Percentiles rank a stretch among this genome's conserved stretches.
phyloP scores from a whole-genome alignment of 2,888 invertebrate genomes.

The Meliscaeva auricollis region DNA sequence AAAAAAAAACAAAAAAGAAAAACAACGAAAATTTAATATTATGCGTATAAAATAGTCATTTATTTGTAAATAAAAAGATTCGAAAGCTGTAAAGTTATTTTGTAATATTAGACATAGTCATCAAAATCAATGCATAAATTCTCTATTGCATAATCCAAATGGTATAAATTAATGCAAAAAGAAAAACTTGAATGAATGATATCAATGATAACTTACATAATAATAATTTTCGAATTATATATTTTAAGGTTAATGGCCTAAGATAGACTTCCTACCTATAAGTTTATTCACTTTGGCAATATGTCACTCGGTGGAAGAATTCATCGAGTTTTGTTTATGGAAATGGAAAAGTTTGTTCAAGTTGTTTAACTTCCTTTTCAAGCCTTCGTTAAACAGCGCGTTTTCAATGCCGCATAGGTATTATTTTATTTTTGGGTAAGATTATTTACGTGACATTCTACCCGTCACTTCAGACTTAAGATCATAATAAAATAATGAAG shows the following conservation, averaged over 20 bases:
- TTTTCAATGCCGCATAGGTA: no score
- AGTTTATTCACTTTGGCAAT: background rate
- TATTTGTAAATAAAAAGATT: slow-evolving; percentile 60
- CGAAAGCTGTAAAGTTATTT: slow-evolving; percentile 58
- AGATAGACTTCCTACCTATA: background rate
- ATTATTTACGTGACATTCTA: no score
- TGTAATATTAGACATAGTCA: slow-evolving; percentile 33
- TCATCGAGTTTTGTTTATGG: no score
- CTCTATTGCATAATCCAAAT: slow-evolving; percentile 14
- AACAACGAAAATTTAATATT: slow-evolving; percentile 21
- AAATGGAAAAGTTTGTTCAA: no score
- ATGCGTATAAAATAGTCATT: slow-evolving; percentile 33
- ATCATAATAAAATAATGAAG: no score
- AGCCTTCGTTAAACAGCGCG: no score
- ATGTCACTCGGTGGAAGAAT: background rate
- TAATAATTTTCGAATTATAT: slow-evolving; percentile 12
- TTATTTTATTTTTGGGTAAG: no score
- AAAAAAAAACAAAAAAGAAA: slow-evolving; percentile 2
- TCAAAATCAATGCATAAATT: slow-evolving; percentile 2
- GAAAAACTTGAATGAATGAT: slow-evolving; percentile 1
- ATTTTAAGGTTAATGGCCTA: slow-evolving; percentile 28
- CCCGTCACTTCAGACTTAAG: no score
- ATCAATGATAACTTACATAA: slow-evolving; percentile 24
- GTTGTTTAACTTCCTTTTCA: no score
- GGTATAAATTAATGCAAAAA: slow-evolving; percentile 2